Conservation (phyloP, 2,888 invertebrate genomes). For the Aproaerema taeniolella region DNA sequence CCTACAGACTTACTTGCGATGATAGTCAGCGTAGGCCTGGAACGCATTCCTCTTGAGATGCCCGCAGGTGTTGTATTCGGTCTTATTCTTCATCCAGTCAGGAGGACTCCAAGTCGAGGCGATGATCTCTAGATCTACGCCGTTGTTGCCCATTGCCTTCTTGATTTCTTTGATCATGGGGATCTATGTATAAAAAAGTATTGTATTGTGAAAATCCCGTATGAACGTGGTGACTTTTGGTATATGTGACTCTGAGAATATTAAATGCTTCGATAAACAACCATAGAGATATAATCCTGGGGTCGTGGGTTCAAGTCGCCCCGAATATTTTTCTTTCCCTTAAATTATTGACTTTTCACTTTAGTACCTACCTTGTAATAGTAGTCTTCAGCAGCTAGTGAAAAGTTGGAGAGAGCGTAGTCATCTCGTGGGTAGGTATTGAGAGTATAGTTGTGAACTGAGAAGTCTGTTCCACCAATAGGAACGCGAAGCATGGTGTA, state of each 20-base stretch:
- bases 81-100: constrained; percentile 80
- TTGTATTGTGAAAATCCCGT: no score
- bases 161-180: constrained; percentile 32
- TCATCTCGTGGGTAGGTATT: no score
- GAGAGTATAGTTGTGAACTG: constrained; percentile 84
- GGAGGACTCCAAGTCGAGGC: constrained; percentile 79
- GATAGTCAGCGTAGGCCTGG: constrained; percentile 87
- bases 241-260: no score
- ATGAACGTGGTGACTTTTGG: no score
- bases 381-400: constrained; percentile 80
- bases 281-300: no score
- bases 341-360: no score
- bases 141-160: constrained; percentile 36
- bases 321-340: no score
- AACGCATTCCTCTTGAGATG: constrained; percentile 71
- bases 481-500: constrained; percentile 87
- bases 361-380: constrained; percentile 79
- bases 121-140: constrained; percentile 43
- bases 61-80: constrained; percentile 54
- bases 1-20: constrained; percentile 79
- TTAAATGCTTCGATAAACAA: no score
- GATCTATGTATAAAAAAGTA: background rate
- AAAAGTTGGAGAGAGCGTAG: constrained; percentile 79
- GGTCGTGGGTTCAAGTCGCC: no score
- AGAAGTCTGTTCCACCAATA: constrained; percentile 90